Evolutionary conservation across 2,797 vertebrate genomes (phyloP), one percentile per base, ranked within the genome.

Genomic region (Protosalanx chinensis): DNA sequence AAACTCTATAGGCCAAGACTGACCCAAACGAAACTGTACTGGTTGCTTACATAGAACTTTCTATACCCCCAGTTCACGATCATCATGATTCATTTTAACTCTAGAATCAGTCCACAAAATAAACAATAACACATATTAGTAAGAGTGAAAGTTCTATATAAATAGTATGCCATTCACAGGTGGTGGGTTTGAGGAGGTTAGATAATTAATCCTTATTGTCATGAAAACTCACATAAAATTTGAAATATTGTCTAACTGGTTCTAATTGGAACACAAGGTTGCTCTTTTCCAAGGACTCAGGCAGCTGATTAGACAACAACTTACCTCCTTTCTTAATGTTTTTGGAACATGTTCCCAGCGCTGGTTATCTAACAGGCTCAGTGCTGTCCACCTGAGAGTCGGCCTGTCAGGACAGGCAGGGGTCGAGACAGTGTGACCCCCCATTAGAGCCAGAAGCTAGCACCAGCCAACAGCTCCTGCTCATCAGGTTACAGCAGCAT

Each of bases 401-500:
- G 7, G 51, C 65, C 60, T 16, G 37, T 64, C 37, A 56, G n/a
- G 62, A 66, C 73, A 4, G 16, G 49, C 1, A 41, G 3, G 82
- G 79, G 79, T 87, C 83, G 64, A 86, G 81, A 82, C 81, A 30
- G 75, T 80, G 79, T 82, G 78, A 86, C 76, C 82, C 27, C 27
- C 76, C 70, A 73, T 87, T 87, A 82, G 84, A 84, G 83, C 81
- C 79, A 77, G 85, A 77, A 87, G 78, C 65, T 84, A 81, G 85
- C 89, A 89, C 85, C 87, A 89, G 83, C 76, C 76, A 75, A 78
- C 68, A 68, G 79, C 79, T 78, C 80, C 80, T 79, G 41, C 77
- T 89, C 83, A 79, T 93, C 90, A 59, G 76, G 84, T 91, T 92
- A 87, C 90, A 84, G 74, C 79, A 77, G 76, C 84, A 84, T 81